Evolutionary conservation across 92 coral and sea anemone genomes (phyloP).

Genomic region (Paragorgia papillata): DNA sequence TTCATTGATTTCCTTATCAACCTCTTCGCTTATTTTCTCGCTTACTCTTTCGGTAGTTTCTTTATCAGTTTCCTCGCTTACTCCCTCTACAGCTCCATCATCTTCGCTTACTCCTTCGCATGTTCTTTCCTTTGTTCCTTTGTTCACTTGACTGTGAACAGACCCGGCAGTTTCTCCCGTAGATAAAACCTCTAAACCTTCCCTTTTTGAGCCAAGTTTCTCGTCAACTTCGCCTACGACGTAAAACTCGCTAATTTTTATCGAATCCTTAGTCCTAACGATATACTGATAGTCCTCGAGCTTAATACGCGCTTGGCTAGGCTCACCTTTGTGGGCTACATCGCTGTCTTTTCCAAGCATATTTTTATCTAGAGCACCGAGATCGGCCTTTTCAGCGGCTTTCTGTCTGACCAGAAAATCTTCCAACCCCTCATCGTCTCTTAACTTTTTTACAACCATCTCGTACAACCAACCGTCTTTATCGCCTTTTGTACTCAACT

Average conservation of each 20-base stretch:
- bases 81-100: no score
- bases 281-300: neutral
- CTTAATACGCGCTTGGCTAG: neutral
- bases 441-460: neutral
- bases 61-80: no score
- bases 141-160: no score
- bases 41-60: neutral
- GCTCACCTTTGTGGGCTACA: neutral
- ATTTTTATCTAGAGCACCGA: neutral
- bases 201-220: no score
- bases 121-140: neutral
- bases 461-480: constrained; percentile 31
- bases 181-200: no score
- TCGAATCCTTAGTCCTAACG: no score
- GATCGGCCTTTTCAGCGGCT: constrained; percentile 9
- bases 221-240: no score
- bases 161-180: no score
- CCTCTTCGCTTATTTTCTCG: no score
- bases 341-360: neutral
- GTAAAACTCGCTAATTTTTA: no score
- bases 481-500: constrained; percentile 5
- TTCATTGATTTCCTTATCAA: no score
- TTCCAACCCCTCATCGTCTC: neutral
- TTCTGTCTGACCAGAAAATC: neutral
- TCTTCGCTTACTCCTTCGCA: neutral